Percentiles rank a stretch among this genome's conserved stretches.
Conservation (phyloP, 1,140 invertebrate species). For the Ceratina calcarata region DNA sequence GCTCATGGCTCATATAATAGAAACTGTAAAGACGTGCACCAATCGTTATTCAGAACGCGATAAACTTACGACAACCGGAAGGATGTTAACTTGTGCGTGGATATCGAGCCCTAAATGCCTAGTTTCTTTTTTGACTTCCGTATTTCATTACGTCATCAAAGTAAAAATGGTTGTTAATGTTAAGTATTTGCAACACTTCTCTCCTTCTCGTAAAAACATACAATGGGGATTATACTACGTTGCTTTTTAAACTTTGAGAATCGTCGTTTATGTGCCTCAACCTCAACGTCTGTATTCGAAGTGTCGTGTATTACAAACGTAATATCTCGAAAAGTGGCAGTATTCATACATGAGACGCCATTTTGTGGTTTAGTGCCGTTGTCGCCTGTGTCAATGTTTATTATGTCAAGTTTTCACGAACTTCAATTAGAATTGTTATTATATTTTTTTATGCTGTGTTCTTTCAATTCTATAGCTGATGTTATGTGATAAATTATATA, state of each 20-base stretch:
- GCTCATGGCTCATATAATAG: constrained; percentile 37
- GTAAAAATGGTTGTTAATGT: constrained; percentile 59
- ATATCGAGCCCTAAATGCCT: not conserved
- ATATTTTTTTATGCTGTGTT: constrained; percentile 25
- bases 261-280: constrained; percentile 19
- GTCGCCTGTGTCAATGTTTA: constrained; percentile 18
- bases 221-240: not conserved
- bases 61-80: constrained; percentile 39
- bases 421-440: not conserved
- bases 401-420: not conserved
- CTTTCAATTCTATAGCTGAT: constrained; percentile 3
- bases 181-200: constrained; percentile 37
- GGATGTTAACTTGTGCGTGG: not conserved
- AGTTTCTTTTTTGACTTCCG: constrained; percentile 56
- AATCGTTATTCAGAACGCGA: constrained; percentile 40
- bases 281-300: not conserved
- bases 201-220: not conserved
- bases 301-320: not conserved
- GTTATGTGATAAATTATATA: constrained; percentile 4
- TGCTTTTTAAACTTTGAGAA: not conserved
- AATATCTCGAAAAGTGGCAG: constrained; percentile 23
- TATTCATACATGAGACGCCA: constrained; percentile 39
- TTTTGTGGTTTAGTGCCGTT: constrained; percentile 39
- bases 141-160: constrained; percentile 62
- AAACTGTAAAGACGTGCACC: constrained; percentile 25